A percentile compares a stretch with the other conserved stretches of the same genome.
These are phyloP conservation scores for Euura saliciscinereae DNA, from an alignment of 1,140 invertebrate species.

Conservation along the genomic window DNA sequence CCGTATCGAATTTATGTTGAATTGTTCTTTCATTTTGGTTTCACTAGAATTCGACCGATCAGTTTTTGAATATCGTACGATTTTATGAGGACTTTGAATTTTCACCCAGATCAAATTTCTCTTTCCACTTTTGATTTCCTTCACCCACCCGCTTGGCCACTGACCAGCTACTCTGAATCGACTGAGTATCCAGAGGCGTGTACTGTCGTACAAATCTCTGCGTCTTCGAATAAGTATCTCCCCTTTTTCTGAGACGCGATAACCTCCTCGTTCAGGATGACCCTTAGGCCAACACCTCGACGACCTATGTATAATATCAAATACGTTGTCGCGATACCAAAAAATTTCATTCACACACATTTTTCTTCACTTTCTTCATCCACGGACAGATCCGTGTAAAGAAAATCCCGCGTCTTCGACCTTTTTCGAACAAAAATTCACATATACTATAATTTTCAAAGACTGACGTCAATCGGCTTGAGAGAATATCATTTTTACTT, in stretches of 20 bases:
- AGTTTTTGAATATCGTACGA: too few relatives aligned
- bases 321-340: background rate
- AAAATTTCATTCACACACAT: background rate
- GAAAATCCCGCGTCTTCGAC: too few relatives aligned
- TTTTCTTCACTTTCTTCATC: too few relatives aligned
- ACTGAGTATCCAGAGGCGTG: background rate
- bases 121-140: too few relatives aligned
- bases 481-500: too few relatives aligned
- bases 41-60: background rate
- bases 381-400: too few relatives aligned
- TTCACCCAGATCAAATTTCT: too few relatives aligned
- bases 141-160: background rate
- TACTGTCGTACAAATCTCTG: conserved; percentile 1
- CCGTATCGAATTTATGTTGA: background rate
- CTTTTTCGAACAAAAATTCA: too few relatives aligned
- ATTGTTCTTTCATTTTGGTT: conserved; percentile 1
- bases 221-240: conserved; percentile 45
- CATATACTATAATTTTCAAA: too few relatives aligned
- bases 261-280: conserved; percentile 47
- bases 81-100: too few relatives aligned
- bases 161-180: background rate
- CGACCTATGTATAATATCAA: background rate
- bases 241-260: conserved; percentile 39
- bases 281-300: conserved; percentile 41
- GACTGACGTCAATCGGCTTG: too few relatives aligned